A percentile compares a stretch with the other conserved stretches of the same genome.
These are phyloP conservation scores for Mellilla xanthometata DNA, from an alignment of 2,888 invertebrate genomes.

Conservation along the genomic window DNA sequence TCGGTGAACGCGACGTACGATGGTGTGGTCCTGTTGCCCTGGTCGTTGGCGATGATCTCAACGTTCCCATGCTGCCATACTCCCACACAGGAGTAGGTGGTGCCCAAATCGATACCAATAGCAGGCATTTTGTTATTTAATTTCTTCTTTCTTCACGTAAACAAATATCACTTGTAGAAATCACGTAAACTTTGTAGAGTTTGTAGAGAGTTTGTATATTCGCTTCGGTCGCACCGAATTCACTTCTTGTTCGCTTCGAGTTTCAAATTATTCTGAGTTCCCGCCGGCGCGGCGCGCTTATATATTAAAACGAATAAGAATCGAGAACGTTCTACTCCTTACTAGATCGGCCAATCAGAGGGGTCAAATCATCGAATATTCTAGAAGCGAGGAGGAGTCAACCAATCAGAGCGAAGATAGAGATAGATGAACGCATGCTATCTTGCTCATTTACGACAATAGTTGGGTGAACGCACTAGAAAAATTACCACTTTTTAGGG, in stretches of 20 bases:
- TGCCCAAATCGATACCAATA: slow-evolving; percentile 81
- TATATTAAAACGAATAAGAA: slow-evolving; percentile 51
- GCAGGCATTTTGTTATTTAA: slow-evolving; percentile 69
- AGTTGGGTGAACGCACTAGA: slow-evolving; percentile 22
- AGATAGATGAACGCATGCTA: slow-evolving; percentile 28
- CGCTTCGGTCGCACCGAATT: slow-evolving; percentile 51
- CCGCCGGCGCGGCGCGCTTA: slow-evolving; percentile 49
- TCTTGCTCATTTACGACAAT: slow-evolving; percentile 3
- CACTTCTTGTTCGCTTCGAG: slow-evolving; percentile 49
- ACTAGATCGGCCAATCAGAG: slow-evolving; percentile 50
- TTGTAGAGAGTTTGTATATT: slow-evolving; percentile 30
- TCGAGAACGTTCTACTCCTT: slow-evolving; percentile 50
- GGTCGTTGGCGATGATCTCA: slow-evolving; percentile 87
- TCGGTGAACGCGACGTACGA: slow-evolving; percentile 89
- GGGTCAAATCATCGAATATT: slow-evolving; percentile 38
- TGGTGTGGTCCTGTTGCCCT: slow-evolving; percentile 88
- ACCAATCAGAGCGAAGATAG: slow-evolving; percentile 44
- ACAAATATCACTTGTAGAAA: slow-evolving; percentile 15
- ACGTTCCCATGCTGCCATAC: slow-evolving; percentile 86
- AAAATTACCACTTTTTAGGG: slow-evolving; percentile 26
- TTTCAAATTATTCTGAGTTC: slow-evolving; percentile 63
- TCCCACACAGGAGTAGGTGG: slow-evolving; percentile 81
- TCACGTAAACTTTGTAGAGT: slow-evolving; percentile 18
- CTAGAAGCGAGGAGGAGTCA: slow-evolving; percentile 36
- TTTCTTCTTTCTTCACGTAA: slow-evolving; percentile 23